Conservation (phyloP, 2,888 invertebrate genomes). For the Neoscelio sp. region DNA sequence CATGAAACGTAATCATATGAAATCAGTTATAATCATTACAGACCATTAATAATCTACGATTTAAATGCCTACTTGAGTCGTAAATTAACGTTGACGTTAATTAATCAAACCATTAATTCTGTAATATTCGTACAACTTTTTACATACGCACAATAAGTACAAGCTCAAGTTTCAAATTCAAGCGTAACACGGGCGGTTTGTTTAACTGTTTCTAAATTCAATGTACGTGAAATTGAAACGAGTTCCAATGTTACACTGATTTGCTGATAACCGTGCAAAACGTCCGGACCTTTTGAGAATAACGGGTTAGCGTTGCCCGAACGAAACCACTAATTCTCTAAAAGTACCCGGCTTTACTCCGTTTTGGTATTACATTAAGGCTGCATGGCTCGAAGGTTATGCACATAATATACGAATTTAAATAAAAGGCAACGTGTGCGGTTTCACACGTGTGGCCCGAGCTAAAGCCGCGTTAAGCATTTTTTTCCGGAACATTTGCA, state of each 20-base stretch:
- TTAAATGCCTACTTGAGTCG: no score
- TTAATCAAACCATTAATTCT: no score
- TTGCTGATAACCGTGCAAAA: slow-evolving; percentile 56
- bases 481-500: slow-evolving; percentile 46
- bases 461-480: slow-evolving; percentile 26
- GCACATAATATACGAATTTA: slow-evolving; percentile 58
- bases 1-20: no score
- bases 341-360: slow-evolving; percentile 49
- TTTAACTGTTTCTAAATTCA: slow-evolving; percentile 37
- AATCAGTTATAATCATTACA: no score
- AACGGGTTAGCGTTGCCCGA: slow-evolving; percentile 40
- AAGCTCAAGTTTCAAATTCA: slow-evolving; percentile 6
- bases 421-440: slow-evolving; percentile 64
- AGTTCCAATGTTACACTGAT: slow-evolving; percentile 52
- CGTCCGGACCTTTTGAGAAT: slow-evolving; percentile 34
- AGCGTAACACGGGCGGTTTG: slow-evolving; percentile 16
- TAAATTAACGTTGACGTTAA: no score
- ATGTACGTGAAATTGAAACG: slow-evolving; percentile 49
- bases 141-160: background rate
- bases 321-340: slow-evolving; percentile 59
- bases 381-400: slow-evolving; percentile 57
- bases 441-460: slow-evolving; percentile 62
- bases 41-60: no score
- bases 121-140: no score
- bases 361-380: slow-evolving; percentile 56